Percentiles rank a stretch among this genome's conserved stretches.
These are phyloP conservation scores for Caenorhabditis japonica DNA, from an alignment of 2,888 invertebrate genomes.

Conservation along the genomic window DNA sequence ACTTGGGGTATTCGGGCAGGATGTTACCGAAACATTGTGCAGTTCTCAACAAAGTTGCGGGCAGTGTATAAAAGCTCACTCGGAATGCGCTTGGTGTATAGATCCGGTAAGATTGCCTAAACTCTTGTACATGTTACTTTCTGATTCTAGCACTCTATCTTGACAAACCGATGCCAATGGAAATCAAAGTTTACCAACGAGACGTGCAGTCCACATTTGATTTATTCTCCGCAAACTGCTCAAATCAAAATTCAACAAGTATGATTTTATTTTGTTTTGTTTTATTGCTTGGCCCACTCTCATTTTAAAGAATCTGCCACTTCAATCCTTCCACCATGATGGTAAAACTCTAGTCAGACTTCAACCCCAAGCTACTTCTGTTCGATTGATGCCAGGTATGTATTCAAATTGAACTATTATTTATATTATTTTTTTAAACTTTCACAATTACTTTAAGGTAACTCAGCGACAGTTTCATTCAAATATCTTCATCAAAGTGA, in stretches of 20 bases:
- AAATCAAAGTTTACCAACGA: conserved; percentile 60
- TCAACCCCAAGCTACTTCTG: conserved; percentile 72
- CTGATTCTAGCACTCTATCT: conserved; percentile 58
- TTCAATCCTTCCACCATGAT: conserved; percentile 65
- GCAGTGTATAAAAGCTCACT: conserved; percentile 69
- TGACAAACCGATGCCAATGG: conserved; percentile 62
- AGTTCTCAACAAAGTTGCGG: conserved; percentile 64
- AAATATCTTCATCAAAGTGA: conserved; percentile 69
- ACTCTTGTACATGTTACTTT: too few species aligned
- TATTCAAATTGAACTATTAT: not conserved
- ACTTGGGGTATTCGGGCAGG: not conserved
- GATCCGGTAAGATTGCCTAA: conserved; percentile 72
- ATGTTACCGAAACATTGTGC: conserved; percentile 20
- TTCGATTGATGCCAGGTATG: conserved; percentile 73
- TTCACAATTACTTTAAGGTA: conserved; percentile 59
- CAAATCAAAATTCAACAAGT: conserved; percentile 66
- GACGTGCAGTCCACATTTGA: conserved; percentile 63
- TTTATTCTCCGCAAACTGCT: conserved; percentile 68
- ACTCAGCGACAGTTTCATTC: conserved; percentile 68
- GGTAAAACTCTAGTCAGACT: conserved; percentile 67
- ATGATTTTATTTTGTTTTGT: not conserved
- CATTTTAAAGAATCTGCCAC: conserved; percentile 61
- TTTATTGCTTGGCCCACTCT: not conserved
- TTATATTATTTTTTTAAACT: too few species aligned
- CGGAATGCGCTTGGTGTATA: conserved; percentile 73